phyloP scores from a whole-genome alignment of 2,113 vertebrate species.

The Capreolus pygargus region DNA sequence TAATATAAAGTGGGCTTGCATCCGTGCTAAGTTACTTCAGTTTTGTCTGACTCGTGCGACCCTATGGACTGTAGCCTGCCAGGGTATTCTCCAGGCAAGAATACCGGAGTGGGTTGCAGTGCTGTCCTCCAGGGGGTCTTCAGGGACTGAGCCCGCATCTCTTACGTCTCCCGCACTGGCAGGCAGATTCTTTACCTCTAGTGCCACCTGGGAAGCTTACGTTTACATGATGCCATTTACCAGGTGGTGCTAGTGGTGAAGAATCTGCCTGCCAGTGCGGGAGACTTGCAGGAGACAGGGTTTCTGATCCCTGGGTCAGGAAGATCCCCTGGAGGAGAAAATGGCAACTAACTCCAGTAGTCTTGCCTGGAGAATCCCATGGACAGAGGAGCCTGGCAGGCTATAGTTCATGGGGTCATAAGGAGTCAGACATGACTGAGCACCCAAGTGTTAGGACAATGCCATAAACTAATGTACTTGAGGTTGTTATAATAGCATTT shows the following conservation, averaged over 20 bases:
- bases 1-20: neutral
- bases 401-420: neutral
- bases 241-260: neutral
- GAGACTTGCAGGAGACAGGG: neutral
- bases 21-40: neutral
- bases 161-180: neutral
- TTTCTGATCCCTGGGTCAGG: neutral
- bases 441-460: neutral
- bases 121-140: neutral
- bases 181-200: neutral
- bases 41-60: rapidly evolving
- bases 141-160: neutral
- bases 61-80: neutral
- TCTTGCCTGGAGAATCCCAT: neutral
- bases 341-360: neutral
- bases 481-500: neutral
- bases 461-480: neutral
- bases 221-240: neutral
- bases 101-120: neutral
- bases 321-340: neutral
- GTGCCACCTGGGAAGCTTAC: neutral
- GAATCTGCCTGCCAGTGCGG: neutral
- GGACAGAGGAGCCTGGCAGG: neutral
- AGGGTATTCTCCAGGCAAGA: neutral
- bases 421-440: neutral